These are phyloP conservation scores for Muntiacus reevesi DNA, from an alignment of 2,113 vertebrate species.

Conservation along the genomic window DNA sequence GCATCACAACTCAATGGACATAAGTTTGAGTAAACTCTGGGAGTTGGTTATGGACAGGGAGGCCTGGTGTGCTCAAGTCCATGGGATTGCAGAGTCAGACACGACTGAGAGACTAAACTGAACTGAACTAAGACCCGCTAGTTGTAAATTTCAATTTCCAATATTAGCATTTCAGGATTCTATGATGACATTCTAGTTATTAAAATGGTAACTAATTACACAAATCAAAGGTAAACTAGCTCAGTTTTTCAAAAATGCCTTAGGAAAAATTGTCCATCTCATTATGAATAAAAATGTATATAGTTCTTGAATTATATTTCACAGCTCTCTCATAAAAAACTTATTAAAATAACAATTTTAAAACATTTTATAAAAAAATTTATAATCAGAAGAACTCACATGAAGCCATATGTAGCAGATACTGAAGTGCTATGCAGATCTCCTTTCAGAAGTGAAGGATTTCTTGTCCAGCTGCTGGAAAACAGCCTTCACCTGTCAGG, in stretches of 20 bases:
- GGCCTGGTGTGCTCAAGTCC: background rate
- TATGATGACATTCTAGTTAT: background rate
- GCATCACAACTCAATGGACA: background rate
- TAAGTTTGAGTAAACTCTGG: background rate
- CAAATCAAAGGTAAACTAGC: background rate
- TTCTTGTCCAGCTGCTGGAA: background rate
- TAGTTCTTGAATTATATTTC: background rate
- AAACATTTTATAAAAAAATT: background rate
- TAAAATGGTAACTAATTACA: background rate
- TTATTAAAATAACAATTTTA: background rate
- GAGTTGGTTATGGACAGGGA: background rate
- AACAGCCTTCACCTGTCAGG: conserved; percentile 47
- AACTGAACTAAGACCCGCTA: background rate
- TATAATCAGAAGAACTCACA: background rate
- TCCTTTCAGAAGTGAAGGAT: background rate
- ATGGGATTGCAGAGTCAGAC: background rate
- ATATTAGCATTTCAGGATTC: background rate
- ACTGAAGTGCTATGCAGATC: background rate
- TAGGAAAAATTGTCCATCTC: background rate
- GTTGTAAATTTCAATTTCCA: background rate
- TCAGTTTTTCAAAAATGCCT: conserved; percentile 28
- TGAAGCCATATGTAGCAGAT: background rate
- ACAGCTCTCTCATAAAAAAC: background rate
- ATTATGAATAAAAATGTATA: background rate
- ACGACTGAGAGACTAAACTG: background rate